These are phyloP conservation scores for Parasteatoda lunata DNA, from an alignment of 2,888 invertebrate genomes.

Conservation along the genomic window DNA sequence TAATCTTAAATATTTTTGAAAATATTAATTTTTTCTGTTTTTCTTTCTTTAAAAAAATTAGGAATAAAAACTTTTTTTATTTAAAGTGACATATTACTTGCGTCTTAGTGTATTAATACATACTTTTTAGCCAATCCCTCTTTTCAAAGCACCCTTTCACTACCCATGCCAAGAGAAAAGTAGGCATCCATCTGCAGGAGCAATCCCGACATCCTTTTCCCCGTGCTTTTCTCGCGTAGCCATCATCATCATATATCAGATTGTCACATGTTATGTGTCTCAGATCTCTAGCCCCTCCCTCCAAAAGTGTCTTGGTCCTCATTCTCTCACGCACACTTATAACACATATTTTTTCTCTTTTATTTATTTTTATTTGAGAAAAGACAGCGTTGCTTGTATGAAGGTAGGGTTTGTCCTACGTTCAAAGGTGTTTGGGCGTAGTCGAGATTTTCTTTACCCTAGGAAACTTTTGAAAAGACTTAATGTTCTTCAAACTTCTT, in stretches of 20 bases:
- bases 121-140: too few relatives aligned
- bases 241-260: slow-evolving; percentile 63
- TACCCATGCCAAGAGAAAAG: slow-evolving; percentile 36
- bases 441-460: slow-evolving; percentile 33
- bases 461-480: slow-evolving; percentile 22
- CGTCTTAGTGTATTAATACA: too few relatives aligned
- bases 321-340: slow-evolving; percentile 30
- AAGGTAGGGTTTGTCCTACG: neutral
- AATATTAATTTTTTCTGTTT: too few relatives aligned
- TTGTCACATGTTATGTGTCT: slow-evolving; percentile 52
- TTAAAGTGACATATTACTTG: too few relatives aligned
- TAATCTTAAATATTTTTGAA: too few relatives aligned
- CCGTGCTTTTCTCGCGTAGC: slow-evolving; percentile 43
- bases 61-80: too few relatives aligned
- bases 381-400: slow-evolving; percentile 21
- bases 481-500: slow-evolving; percentile 13
- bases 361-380: slow-evolving; percentile 31
- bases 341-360: neutral
- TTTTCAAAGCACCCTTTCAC: slow-evolving; percentile 2
- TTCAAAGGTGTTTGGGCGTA: slow-evolving; percentile 29
- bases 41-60: too few relatives aligned
- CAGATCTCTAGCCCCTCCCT: slow-evolving; percentile 34
- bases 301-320: slow-evolving; percentile 34
- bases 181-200: slow-evolving; percentile 48
- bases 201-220: slow-evolving; percentile 52